These are phyloP conservation scores for Blastobasis adustella DNA, from an alignment of 2,888 invertebrate species.

Conservation along the genomic window DNA sequence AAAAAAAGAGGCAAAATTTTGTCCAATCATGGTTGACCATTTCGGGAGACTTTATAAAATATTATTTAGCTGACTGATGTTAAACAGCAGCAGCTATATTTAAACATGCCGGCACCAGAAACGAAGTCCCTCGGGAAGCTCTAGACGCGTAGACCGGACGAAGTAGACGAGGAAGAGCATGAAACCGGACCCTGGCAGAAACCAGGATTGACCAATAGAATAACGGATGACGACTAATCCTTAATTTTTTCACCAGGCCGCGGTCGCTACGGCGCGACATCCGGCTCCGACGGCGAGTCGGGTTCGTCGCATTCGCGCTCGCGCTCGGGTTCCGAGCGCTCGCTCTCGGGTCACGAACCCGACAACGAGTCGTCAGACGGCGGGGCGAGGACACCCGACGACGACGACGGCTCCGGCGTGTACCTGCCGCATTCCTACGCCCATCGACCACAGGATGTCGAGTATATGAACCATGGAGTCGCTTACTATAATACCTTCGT, in stretches of 20 bases:
- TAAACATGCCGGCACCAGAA: too few species aligned
- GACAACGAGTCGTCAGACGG: constrained; percentile 86
- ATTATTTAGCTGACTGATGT: too few species aligned
- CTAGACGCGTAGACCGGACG: too few species aligned
- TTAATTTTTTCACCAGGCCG: constrained; percentile 62
- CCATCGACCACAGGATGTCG: constrained; percentile 49
- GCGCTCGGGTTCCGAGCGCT: constrained; percentile 75
- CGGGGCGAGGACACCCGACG: constrained; percentile 79
- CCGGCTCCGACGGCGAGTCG: constrained; percentile 74
- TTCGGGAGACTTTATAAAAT: too few species aligned
- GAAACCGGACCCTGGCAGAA: too few species aligned
- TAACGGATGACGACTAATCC: too few species aligned
- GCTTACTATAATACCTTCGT: constrained; percentile 77
- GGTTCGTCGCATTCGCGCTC: constrained; percentile 82
- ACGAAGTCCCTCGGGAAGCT: too few species aligned
- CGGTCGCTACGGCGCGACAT: constrained; percentile 78
- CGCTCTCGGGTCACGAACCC: constrained; percentile 82
- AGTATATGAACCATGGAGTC: constrained; percentile 74
- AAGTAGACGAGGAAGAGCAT: too few species aligned
- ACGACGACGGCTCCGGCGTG: constrained; percentile 77
- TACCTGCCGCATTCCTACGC: constrained; percentile 79
- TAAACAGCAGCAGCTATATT: too few species aligned
- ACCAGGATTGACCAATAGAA: too few species aligned
- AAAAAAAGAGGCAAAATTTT: too few species aligned
- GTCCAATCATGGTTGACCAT: too few species aligned